phyloP scores from a whole-genome alignment of 2,113 vertebrate species.

The Myodes glareolus region DNA sequence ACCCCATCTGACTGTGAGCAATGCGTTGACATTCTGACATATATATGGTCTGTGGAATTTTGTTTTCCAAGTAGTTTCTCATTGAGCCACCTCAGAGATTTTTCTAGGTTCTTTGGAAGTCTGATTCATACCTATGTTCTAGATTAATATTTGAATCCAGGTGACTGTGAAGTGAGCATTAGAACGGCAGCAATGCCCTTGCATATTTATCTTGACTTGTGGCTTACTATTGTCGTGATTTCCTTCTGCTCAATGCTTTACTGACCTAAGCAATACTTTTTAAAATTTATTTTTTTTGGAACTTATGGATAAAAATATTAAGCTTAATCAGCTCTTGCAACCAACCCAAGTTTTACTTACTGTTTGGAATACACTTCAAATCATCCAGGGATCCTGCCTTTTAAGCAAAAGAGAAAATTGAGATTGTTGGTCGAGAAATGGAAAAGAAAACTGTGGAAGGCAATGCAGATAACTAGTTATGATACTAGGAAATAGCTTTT shows the following conservation, averaged over 20 bases:
- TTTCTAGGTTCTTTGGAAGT: neutral
- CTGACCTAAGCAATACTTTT: neutral
- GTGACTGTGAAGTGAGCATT: neutral
- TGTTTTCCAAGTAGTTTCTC: neutral
- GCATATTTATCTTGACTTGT: neutral
- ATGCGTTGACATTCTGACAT: neutral
- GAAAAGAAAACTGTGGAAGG: constrained; percentile 22
- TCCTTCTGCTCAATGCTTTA: constrained; percentile 15
- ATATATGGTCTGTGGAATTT: neutral
- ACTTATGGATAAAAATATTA: neutral
- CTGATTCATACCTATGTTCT: neutral
- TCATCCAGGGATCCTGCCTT: constrained; percentile 17
- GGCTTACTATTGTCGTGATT: neutral
- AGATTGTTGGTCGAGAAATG: constrained; percentile 32
- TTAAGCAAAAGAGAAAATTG: constrained; percentile 57
- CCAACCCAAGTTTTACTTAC: constrained; percentile 38
- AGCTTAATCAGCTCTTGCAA: constrained; percentile 38
- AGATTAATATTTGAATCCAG: neutral
- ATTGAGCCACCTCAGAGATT: neutral
- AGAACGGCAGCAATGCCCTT: neutral
- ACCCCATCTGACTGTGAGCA: neutral
- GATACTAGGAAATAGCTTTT: constrained; percentile 44
- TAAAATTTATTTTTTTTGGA: constrained; percentile 23
- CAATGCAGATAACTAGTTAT: neutral
- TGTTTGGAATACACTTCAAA: constrained; percentile 42